Evolutionary conservation across 2,113 vertebrate genomes (phyloP).

Genomic region (Callorhinus ursinus): DNA sequence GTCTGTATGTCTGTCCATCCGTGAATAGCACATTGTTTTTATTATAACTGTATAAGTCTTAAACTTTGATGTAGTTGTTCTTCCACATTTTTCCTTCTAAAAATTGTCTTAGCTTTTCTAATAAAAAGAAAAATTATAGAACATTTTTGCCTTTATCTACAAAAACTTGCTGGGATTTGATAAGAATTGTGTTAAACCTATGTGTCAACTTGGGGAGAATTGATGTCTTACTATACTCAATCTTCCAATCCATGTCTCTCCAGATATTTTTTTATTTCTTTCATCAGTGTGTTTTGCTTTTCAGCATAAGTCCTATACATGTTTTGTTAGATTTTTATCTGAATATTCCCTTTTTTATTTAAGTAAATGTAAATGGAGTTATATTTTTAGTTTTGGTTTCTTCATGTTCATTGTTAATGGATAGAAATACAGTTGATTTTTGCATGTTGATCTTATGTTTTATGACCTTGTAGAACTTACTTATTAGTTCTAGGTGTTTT

Average conservation of each 20-base stretch:
- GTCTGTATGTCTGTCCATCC: not conserved
- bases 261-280: not conserved
- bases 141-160: not conserved
- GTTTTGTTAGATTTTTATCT: not conserved
- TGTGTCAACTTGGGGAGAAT: not conserved
- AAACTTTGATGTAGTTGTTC: not conserved
- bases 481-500: not conserved
- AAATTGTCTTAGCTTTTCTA: not conserved
- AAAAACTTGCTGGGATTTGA: not conserved
- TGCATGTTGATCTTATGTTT: not conserved
- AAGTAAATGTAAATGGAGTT: not conserved
- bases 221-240: not conserved
- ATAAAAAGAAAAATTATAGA: not conserved
- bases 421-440: conserved; percentile 36
- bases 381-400: not conserved
- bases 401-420: conserved; percentile 9
- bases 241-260: not conserved
- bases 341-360: not conserved
- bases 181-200: not conserved
- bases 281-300: not conserved
- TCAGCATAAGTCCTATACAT: not conserved
- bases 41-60: not conserved
- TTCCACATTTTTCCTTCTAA: not conserved
- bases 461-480: not conserved
- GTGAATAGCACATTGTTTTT: not conserved